Evolutionary conservation across 2,113 vertebrate species (phyloP), one percentile per base, ranked within the genome.

Genomic region (Calypte anna): DNA sequence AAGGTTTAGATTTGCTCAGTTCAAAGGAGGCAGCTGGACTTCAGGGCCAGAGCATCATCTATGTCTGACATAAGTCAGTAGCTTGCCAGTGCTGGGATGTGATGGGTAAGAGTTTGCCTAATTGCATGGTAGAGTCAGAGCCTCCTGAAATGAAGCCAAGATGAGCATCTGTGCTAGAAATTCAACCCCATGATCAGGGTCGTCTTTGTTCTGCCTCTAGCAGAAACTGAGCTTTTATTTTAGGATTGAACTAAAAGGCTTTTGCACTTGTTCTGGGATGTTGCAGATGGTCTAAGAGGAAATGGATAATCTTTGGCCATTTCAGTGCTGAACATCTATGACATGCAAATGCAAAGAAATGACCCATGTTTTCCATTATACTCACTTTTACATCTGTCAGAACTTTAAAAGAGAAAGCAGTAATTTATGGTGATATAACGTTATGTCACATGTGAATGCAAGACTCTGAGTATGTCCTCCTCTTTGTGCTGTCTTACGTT

Each of bases 151-250:
- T 54, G 14, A 91, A 79, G 70, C 81, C 81, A 94, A 88, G 66
- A 74, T 19, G 91, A 95, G 70, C 86, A 79, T 87, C 86, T 87
- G 83, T 69, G 50, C 40, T 89, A 92, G 78, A 92, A 96, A 91
- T 87, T 86, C 84, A 87, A 69, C 55, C 55, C 82, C 79, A 53
- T 74, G 85, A 86, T 94, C 75, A 63, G 63, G 43, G 48, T 91
- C 74, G 3, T 69, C 59, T 94, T 91, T 91, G 75, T 92, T 85
- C 51, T 77, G 44, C 43, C 38, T 90, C 55, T 82, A 80, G 54
- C 58, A 93, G 82, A 82, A 59, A 57, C 43, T 31, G 27, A 82
- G 44, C 19, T 88, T 92, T 91, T 48, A 79, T 89, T 93, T 92
- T 82, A 79, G 46, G 19, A 74, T 94, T 93, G 36, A 82, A 77